These are phyloP conservation scores for Coccyzus lansbergi DNA, from an alignment of 2,797 vertebrate genomes.

Conservation along the genomic window DNA sequence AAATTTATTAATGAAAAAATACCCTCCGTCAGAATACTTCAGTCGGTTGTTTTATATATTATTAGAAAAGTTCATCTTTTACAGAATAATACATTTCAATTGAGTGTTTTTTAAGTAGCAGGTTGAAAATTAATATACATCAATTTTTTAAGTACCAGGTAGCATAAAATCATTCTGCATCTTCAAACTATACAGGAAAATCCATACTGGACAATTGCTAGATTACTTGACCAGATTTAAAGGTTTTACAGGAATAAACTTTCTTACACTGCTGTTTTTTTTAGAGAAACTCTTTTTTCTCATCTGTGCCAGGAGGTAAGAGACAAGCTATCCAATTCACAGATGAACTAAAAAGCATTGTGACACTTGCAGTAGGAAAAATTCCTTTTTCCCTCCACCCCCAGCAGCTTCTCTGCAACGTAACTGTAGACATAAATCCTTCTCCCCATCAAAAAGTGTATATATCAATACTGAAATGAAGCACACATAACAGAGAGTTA, in stretches of 20 bases:
- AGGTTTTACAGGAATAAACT: not conserved
- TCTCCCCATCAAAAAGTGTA: not conserved
- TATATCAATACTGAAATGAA: not conserved
- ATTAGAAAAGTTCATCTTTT: slow-evolving; percentile 5
- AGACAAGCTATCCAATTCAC: not conserved
- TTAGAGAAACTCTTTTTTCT: not conserved
- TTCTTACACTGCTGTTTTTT: not conserved
- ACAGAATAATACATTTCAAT: not conserved
- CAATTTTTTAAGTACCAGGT: not conserved
- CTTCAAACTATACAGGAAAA: not conserved
- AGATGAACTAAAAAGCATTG: not conserved
- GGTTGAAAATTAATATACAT: not conserved
- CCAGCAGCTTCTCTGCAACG: not conserved
- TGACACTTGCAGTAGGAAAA: not conserved
- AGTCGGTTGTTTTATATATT: not conserved
- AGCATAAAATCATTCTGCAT: not conserved
- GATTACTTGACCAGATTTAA: not conserved
- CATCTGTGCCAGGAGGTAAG: not conserved
- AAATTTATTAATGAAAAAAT: not conserved
- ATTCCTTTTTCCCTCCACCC: not conserved
- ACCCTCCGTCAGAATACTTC: not conserved
- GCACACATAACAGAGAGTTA: not conserved
- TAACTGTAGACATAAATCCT: not conserved
- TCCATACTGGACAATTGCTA: not conserved
- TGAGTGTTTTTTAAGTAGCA: not conserved